Evolutionary conservation across 2,888 invertebrate genomes (phyloP), one percentile per base, ranked within the genome.

Genomic region (Drosophila recens): DNA sequence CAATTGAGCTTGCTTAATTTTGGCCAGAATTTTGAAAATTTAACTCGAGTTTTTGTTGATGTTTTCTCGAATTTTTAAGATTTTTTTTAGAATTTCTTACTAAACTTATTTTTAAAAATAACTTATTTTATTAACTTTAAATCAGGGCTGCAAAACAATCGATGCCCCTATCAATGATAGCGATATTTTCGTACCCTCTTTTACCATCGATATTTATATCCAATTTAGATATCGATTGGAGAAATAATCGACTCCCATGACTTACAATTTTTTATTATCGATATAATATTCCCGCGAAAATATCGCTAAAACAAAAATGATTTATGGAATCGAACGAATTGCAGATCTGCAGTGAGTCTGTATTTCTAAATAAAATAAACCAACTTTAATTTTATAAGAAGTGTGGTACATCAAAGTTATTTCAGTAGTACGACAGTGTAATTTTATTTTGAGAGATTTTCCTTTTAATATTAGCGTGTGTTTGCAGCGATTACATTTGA

Each of bases 401-500:
- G 10, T 42, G 17, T 17, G 4, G 17, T 20, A 20, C 20, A 23
- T 23, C 23, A 23, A 23, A 23, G 20, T 20, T 10, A 11, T 11
- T 43, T 43, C 5, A 43, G 4, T 45, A 23, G 15, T 27, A 30
- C 27, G 30, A 46, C 46, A n/a, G 15, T 15, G 10, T 48, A 27
- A 27, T 23, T 57, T 45, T 23, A 36, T 57, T 57, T 36, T 11
- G 38, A 30, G 36, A 58, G 11, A 58, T 40, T 49, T 58, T 57
- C 8, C 11, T 23, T 38, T 57, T 54, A 11, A 38, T 11, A 38
- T 27, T 23, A 40, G 23, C 13, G 10, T 43, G 11, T 23, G 27
- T 52, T 38, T 53, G 27, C 10, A 38, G 15, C 40, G 27, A 17
- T 53, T 53, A 53, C 40, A 53, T 56, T 20, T 52, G 23, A 11